These are phyloP conservation scores for Salarias fasciatus DNA, from an alignment of 2,797 vertebrate species.

Conservation along the genomic window DNA sequence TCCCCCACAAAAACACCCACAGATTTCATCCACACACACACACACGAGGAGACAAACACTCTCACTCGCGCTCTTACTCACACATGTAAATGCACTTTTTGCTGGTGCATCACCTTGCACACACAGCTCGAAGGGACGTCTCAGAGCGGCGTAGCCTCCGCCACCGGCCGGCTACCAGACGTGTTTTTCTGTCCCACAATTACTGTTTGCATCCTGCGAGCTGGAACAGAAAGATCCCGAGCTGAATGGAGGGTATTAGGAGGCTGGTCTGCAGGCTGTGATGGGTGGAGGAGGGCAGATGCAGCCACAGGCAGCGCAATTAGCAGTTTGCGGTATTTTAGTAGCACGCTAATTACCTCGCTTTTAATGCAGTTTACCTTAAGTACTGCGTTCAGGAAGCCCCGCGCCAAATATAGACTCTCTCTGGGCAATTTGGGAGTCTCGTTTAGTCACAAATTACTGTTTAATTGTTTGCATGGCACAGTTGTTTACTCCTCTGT, in stretches of 20 bases:
- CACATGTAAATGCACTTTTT: constrained; percentile 52
- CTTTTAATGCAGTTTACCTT: constrained; percentile 73
- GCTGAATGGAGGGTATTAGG: constrained; percentile 32
- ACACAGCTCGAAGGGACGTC: too few species aligned
- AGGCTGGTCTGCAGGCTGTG: constrained; percentile 45
- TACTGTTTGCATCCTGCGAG: constrained; percentile 56
- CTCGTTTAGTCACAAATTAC: constrained; percentile 59
- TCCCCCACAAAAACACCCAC: constrained; percentile 73
- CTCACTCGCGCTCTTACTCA: constrained; percentile 62
- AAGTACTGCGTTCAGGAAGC: constrained; percentile 68
- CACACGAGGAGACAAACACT: constrained; percentile 34
- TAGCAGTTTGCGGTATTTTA: constrained; percentile 68
- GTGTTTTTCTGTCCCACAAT: constrained; percentile 60
- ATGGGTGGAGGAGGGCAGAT: constrained; percentile 53
- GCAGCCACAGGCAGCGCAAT: constrained; percentile 65
- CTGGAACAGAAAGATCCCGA: too few species aligned
- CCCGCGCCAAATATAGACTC: constrained; percentile 63
- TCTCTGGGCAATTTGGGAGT: constrained; percentile 50
- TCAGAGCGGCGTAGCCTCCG: constrained; percentile 8
- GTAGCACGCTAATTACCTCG: constrained; percentile 71
- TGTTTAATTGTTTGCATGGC: constrained; percentile 56
- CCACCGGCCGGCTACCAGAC: constrained; percentile 48
- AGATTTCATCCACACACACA: constrained; percentile 38
- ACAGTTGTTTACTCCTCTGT: constrained; percentile 55
- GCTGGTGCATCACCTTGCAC: constrained; percentile 18